These are phyloP conservation scores for Xenotilapia flavipinnis DNA, from an alignment of 2,113 vertebrate genomes.

Conservation along the genomic window DNA sequence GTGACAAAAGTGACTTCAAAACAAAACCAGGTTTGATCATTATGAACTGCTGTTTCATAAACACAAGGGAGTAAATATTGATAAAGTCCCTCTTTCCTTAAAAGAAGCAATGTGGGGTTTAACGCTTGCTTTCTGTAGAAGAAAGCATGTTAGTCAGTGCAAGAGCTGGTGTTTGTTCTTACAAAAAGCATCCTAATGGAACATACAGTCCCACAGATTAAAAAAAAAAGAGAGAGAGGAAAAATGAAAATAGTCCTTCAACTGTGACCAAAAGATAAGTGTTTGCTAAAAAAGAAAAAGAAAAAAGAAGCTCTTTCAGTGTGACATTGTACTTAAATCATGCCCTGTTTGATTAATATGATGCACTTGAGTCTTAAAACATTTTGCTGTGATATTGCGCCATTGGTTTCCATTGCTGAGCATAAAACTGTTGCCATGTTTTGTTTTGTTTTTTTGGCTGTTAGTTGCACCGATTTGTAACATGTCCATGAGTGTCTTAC, in stretches of 20 bases:
- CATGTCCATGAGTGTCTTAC: conserved; percentile 47
- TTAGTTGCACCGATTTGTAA: conserved; percentile 4
- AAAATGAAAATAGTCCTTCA: conserved; percentile 39
- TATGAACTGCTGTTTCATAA: conserved; percentile 35
- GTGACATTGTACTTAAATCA: conserved; percentile 40
- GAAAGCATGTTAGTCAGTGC: conserved; percentile 1
- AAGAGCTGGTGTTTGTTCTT: conserved; percentile 14
- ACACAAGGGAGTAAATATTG: conserved; percentile 29
- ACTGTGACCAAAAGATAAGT: conserved; percentile 66
- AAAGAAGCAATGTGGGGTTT: not conserved
- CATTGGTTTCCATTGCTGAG: conserved; percentile 40
- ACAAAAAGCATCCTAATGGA: conserved; percentile 15
- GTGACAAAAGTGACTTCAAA: conserved; percentile 2
- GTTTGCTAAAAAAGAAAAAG: conserved; percentile 16
- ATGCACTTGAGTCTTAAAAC: conserved; percentile 70
- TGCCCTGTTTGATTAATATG: conserved; percentile 32
- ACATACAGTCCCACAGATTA: conserved; percentile 15
- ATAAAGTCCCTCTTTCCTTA: not conserved
- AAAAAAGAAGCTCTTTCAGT: conserved; percentile 19
- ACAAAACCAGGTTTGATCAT: conserved; percentile 4
- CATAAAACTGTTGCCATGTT: conserved; percentile 21
- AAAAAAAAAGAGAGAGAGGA: not conserved
- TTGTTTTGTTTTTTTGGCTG: not conserved
- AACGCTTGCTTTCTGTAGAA: not conserved
- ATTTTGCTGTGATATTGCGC: conserved; percentile 57